These are phyloP conservation scores for Diarsia mendica DNA, from an alignment of 2,888 invertebrate species.

Conservation along the genomic window DNA sequence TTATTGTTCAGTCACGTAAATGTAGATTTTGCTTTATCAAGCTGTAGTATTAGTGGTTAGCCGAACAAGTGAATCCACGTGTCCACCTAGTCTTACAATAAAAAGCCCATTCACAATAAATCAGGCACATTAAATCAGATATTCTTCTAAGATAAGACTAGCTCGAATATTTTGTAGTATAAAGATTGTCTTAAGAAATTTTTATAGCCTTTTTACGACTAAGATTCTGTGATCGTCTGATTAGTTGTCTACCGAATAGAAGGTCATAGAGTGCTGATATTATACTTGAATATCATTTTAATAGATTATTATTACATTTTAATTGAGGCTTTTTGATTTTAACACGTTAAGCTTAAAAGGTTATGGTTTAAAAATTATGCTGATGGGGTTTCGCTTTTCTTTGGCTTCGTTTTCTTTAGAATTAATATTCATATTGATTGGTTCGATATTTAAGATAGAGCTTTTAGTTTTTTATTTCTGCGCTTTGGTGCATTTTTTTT, in stretches of 20 bases:
- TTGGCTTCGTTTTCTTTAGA: background rate
- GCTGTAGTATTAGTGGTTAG: background rate
- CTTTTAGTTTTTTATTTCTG: background rate
- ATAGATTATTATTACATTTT: constrained; percentile 64
- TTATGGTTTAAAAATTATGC: background rate
- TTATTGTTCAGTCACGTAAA: background rate
- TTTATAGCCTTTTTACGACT: constrained; percentile 74
- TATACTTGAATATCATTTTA: constrained; percentile 64
- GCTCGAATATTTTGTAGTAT: constrained; percentile 58
- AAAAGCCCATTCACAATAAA: constrained; percentile 69
- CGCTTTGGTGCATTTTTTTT: background rate
- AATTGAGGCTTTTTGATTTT: constrained; percentile 56
- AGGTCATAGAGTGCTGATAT: constrained; percentile 49
- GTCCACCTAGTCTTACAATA: constrained; percentile 68
- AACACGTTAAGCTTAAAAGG: constrained; percentile 37
- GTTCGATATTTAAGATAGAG: background rate
- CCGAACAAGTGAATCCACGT: constrained; percentile 12
- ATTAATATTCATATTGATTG: background rate
- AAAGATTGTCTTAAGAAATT: constrained; percentile 71
- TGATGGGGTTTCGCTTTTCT: constrained; percentile 16
- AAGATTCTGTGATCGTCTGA: constrained; percentile 51
- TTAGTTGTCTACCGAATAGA: constrained; percentile 46
- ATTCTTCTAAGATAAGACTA: constrained; percentile 66
- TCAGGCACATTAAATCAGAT: constrained; percentile 70
- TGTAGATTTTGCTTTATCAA: no score